phyloP scores from a whole-genome alignment of 1,140 invertebrate genomes.

The Drosophila mauritiana region DNA sequence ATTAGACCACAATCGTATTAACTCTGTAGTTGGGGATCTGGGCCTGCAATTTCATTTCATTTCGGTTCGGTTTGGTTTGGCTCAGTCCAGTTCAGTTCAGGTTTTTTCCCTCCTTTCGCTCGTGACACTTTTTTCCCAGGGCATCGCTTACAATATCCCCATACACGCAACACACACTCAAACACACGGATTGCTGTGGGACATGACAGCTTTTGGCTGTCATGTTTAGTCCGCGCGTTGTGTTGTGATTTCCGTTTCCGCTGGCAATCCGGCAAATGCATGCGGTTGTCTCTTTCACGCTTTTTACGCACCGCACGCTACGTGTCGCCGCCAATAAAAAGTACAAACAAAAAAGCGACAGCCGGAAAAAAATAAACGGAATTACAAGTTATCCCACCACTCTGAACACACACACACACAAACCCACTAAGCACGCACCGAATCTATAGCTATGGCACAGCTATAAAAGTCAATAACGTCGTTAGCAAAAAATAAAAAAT shows the following conservation, averaged over 20 bases:
- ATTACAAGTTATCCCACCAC: conserved; percentile 47
- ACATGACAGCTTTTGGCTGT: conserved; percentile 65
- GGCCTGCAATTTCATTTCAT: conserved; percentile 55
- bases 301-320: conserved; percentile 59
- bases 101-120: conserved; percentile 33
- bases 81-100: conserved; percentile 23
- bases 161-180: conserved; percentile 15
- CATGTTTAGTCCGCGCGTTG: conserved; percentile 62
- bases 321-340: conserved; percentile 50
- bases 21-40: conserved; percentile 48
- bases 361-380: conserved; percentile 32
- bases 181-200: conserved; percentile 22
- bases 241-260: conserved; percentile 65
- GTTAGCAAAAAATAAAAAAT: conserved; percentile 54
- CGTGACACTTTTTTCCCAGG: conserved; percentile 47
- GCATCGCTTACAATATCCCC: conserved; percentile 59
- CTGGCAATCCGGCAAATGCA: conserved; percentile 51
- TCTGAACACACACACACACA: conserved; percentile 1
- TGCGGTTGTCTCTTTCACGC: conserved; percentile 58
- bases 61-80: conserved; percentile 16
- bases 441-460: conserved; percentile 9
- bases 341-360: conserved; percentile 49
- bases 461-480: conserved; percentile 54
- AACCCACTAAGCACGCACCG: conserved; percentile 1
- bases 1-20: conserved; percentile 68